Evolutionary conservation across 2,888 invertebrate genomes (phyloP).

Genomic region (Cosmia pyralina): DNA sequence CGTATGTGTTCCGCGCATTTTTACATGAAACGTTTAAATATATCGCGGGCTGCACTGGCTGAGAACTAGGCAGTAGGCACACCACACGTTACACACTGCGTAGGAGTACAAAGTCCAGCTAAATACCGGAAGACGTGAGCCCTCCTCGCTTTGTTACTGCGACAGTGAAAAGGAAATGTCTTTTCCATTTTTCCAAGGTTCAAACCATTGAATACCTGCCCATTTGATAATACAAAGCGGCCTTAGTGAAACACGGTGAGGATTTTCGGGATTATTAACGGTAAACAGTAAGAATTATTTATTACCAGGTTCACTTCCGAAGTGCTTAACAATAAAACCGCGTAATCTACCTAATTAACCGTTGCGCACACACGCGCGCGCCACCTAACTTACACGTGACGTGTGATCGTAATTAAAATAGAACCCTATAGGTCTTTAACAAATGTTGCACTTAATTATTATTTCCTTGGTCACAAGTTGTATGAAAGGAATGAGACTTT

Average conservation of each 20-base stretch:
- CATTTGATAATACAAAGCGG: conserved; percentile 66
- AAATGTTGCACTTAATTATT: conserved; percentile 53
- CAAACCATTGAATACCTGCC: conserved; percentile 70
- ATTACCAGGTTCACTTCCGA: conserved; percentile 65
- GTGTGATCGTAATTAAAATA: conserved; percentile 57
- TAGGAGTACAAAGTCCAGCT: conserved; percentile 77
- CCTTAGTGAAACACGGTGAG: conserved; percentile 59
- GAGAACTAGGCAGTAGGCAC: conserved; percentile 35
- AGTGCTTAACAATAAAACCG: conserved; percentile 69
- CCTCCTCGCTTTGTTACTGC: conserved; percentile 80
- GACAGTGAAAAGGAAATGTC: conserved; percentile 81
- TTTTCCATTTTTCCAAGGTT: conserved; percentile 77
- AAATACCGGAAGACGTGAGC: conserved; percentile 82
- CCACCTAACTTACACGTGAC: conserved; percentile 59
- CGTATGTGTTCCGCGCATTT: conserved; percentile 65
- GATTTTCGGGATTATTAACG: conserved; percentile 68
- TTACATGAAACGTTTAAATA: conserved; percentile 66
- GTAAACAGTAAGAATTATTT: conserved; percentile 70
- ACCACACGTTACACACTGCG: conserved; percentile 60
- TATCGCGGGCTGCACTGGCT: conserved; percentile 48
- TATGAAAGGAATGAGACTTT: conserved; percentile 71
- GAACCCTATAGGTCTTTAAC: conserved; percentile 48
- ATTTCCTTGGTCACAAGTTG: conserved; percentile 31
- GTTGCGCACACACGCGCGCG: conserved; percentile 54
- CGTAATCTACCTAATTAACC: conserved; percentile 69